Base-by-base conservation (phyloP, 2,797 vertebrate genomes). In the Lithobates pipiens region DNA sequence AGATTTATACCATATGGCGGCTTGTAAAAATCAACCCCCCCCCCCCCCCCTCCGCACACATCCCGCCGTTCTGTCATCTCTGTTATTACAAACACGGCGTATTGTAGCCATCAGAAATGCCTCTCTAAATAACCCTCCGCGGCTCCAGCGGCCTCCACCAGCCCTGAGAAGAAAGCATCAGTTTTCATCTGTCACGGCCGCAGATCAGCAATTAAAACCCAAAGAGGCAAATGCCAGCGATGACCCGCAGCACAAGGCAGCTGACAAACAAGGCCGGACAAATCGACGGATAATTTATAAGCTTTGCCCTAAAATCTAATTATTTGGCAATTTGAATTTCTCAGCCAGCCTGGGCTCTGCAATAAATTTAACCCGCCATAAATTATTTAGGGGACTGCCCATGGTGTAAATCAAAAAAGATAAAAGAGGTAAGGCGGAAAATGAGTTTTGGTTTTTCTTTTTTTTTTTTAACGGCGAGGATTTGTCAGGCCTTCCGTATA, bases 261-360 rank as follows among this genome's bases (percentile, higher is more conserved):
- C 95, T 96, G 96, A 97, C 96, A 99, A 99, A 99, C 96, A 98
- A 97, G 96, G 95, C 97, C 93, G 94, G 97, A 98, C 97, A 98
- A 99, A 98, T 98, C 97, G 96, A 95, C 91, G 93, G 95, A 96
- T 99, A 97, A 99, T 99, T 99, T 99, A 98, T 97, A 97, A 97
- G 96, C 97, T 93, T 95, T 95, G 95, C 94, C 94, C 97, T 98
- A 98, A 99, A 99, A 99, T 98, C 97, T 98, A 97, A 98, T 99
- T 99, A 99, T 98, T 98, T 96, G 96, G 96, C 96, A 97, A 98
- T 99, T 98, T 96, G 95, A 96, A 98, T 98, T 97, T 94, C 97
- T 96, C 95, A 95, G 96, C 94, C 94, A 94, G 95, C 95, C 94
- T 94, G 93, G 96, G 95, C 95, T 95, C 89, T 93, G 95, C 96